Base-by-base conservation (phyloP, 1,140 invertebrate genomes). In the Colletes gigas region DNA sequence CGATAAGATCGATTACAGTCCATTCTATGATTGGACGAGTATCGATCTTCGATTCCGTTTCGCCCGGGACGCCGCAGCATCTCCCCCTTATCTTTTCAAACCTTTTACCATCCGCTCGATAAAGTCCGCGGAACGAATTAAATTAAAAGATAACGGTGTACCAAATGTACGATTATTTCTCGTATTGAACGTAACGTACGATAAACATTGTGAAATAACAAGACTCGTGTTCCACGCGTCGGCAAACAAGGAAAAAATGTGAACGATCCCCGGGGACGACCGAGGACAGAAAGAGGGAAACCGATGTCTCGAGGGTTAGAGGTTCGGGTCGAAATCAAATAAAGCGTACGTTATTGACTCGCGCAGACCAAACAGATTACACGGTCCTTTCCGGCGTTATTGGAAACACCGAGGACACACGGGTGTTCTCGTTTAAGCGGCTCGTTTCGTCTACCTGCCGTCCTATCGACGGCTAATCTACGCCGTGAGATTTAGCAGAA, bases 401-500 rank as follows among this genome's bases (percentile, higher is more conserved):
- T 65, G 68, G 39, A 63, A 65, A 54, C 21, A 41, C 19, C 15
- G 50, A n/a, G 10, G 67, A 55, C 50, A 14, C 67, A 14, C 59
- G 52, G 21, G 15, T n/a, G 30, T 66, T 74, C 52, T n/a, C 41
- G 44, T 73, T 72, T 30, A 44, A 65, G 39, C 5, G 17, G 1
- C 30, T 63, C 19, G 41, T 14, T 39, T 17, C 15, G 12, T 69
- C 57, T 74, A 75, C 54, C 62, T 82, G 68, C 30, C 21, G 17
- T 21, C 52, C 66, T 80, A 69, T 67, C 68, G 54, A 14, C 17
- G 55, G 2, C 21, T 74, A 39, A 80, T 69, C 81, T 83, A 52
- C 50, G 19, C 44, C 10, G 30, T 15, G 69, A 80, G 84, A 86
- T 87, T 87, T 81, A 74, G 77, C 85, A 75, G 71, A 81, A 78